These are phyloP conservation scores for Phragmatobia fuliginosa DNA, from an alignment of 2,888 invertebrate species.

Conservation along the genomic window DNA sequence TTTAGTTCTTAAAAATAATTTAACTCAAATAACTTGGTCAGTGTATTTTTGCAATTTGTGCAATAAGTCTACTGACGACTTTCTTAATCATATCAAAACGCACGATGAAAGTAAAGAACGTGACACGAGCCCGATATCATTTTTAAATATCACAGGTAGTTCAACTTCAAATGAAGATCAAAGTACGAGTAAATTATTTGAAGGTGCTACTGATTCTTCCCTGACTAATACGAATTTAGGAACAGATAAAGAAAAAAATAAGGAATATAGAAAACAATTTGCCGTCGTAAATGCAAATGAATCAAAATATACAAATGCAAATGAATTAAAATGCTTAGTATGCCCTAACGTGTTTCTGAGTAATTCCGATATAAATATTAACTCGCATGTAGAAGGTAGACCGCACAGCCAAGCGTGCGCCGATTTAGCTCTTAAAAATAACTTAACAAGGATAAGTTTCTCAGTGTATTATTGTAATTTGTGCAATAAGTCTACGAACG, in stretches of 20 bases:
- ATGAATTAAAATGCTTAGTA: too few relatives aligned
- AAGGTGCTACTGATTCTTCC: background rate
- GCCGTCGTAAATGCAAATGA: background rate
- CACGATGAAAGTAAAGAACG: background rate
- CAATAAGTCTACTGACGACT: background rate
- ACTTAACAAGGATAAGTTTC: background rate
- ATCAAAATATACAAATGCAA: too few relatives aligned
- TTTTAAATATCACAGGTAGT: too few relatives aligned
- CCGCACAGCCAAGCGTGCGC: background rate
- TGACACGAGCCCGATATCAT: too few relatives aligned
- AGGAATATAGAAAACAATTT: background rate
- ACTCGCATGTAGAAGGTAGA: background rate
- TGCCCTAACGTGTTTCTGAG: background rate
- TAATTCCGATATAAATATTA: background rate
- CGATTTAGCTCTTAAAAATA: background rate
- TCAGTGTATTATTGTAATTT: constrained; percentile 1
- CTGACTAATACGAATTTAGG: background rate
- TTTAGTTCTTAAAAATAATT: background rate
- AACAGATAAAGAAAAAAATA: constrained; percentile 3
- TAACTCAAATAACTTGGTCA: background rate
- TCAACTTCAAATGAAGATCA: background rate
- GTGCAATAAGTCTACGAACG: background rate
- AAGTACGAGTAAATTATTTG: background rate
- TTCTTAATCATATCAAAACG: constrained; percentile 8
- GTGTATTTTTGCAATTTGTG: constrained; percentile 12